Percentiles rank a stretch among this genome's conserved stretches.
Evolutionary conservation across 2,888 invertebrate genomes (phyloP).

Genomic region (Malacosoma neustria): DNA sequence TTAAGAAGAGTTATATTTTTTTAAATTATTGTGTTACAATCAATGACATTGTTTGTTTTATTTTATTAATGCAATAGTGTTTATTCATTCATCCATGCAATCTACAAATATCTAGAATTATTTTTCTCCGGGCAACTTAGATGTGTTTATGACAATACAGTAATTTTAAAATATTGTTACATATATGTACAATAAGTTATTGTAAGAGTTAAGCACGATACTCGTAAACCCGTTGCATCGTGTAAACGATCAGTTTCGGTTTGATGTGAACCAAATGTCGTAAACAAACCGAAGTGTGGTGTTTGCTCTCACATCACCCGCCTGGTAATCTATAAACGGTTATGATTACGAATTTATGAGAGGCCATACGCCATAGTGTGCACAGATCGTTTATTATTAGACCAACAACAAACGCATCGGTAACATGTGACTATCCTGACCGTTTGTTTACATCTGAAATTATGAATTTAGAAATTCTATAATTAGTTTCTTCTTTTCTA

Average conservation of each 20-base stretch:
- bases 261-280: conserved; percentile 35
- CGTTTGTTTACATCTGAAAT: conserved; percentile 2
- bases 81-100: too few species aligned
- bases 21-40: too few species aligned
- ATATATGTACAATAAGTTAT: conserved; percentile 1
- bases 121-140: too few species aligned
- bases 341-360: conserved; percentile 20
- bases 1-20: too few species aligned
- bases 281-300: conserved; percentile 29
- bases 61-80: too few species aligned
- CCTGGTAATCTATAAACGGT: conserved; percentile 23
- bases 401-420: conserved; percentile 7
- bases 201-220: neutral
- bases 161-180: neutral
- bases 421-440: conserved; percentile 3
- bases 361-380: conserved; percentile 12
- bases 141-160: too few species aligned
- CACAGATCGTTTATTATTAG: conserved; percentile 14
- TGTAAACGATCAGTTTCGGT: conserved; percentile 16
- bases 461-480: too few species aligned
- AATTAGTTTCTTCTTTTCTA: too few species aligned
- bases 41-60: too few species aligned
- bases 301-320: conserved; percentile 22
- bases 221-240: conserved; percentile 3
- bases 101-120: too few species aligned